Evolutionary conservation across 2,113 vertebrate species (phyloP).

Genomic region (Telmatochromis brachygnathus): DNA sequence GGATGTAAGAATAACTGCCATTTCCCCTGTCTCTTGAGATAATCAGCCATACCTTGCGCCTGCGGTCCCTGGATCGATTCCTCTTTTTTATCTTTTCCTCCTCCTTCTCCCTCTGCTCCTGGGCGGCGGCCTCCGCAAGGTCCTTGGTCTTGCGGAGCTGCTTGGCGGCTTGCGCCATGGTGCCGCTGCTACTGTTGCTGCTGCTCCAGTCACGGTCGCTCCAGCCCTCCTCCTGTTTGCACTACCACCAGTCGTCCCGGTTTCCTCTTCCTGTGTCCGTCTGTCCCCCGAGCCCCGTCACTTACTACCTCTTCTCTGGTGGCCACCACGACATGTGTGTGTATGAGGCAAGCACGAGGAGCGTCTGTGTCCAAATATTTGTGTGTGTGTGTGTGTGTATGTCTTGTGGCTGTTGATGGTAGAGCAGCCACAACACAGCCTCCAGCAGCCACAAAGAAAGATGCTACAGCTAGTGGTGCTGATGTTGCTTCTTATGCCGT

Average conservation of each 20-base stretch:
- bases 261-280: conserved; percentile 38
- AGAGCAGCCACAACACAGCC: conserved; percentile 45
- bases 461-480: conserved; percentile 63
- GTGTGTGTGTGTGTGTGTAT: not conserved
- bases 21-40: conserved; percentile 15
- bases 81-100: conserved; percentile 88
- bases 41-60: conserved; percentile 83
- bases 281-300: conserved; percentile 25
- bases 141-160: conserved; percentile 98
- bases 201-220: conserved; percentile 38
- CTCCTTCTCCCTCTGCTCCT: conserved; percentile 94
- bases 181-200: conserved; percentile 63
- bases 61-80: conserved; percentile 91
- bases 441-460: conserved; percentile 49
- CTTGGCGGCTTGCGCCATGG: conserved; percentile 97
- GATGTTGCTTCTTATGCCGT: conserved; percentile 57
- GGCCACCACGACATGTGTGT: conserved; percentile 55
- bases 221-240: conserved; percentile 34
- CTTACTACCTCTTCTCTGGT: conserved; percentile 31
- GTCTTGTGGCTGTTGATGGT: conserved; percentile 31
- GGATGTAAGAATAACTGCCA: not conserved
- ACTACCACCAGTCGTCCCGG: conserved; percentile 34
- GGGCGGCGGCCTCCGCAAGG: conserved; percentile 88
- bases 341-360: conserved; percentile 6
- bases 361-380: conserved; percentile 1